phyloP scores from a whole-genome alignment of 2,797 vertebrate species.

The Thaleichthys pacificus region DNA sequence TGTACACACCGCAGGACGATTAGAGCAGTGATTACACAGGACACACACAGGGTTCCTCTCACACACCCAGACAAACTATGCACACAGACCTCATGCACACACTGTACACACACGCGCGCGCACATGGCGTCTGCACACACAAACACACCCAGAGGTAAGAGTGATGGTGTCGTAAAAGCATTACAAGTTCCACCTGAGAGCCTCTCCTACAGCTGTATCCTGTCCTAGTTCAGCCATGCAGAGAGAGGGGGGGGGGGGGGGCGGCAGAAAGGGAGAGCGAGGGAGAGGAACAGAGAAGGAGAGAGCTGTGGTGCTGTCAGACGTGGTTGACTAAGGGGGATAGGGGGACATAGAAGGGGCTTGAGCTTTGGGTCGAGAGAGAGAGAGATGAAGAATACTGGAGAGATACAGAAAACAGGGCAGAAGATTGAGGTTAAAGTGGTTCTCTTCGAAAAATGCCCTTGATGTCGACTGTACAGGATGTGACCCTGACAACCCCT shows the following conservation, averaged over 20 bases:
- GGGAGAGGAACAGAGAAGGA: slow-evolving; percentile 6
- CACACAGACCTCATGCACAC: background rate
- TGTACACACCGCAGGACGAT: slow-evolving; percentile 64
- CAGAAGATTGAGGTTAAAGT: slow-evolving; percentile 18
- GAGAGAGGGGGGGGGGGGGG: slow-evolving; percentile 10
- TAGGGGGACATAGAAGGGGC: background rate
- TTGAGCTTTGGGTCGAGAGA: slow-evolving; percentile 7
- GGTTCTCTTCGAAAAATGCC: slow-evolving; percentile 37
- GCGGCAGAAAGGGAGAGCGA: slow-evolving; percentile 12
- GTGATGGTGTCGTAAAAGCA: background rate
- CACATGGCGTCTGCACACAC: slow-evolving; percentile 9
- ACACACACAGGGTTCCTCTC: slow-evolving; percentile 43
- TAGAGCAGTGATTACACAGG: slow-evolving; percentile 67
- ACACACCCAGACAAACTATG: slow-evolving; percentile 26
- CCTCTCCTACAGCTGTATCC: background rate
- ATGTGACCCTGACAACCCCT: slow-evolving; percentile 48
- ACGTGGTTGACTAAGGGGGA: background rate
- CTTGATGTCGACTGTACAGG: slow-evolving; percentile 47
- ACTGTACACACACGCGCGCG: slow-evolving; percentile 18
- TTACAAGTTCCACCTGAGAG: slow-evolving; percentile 2
- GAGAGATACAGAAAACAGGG: background rate
- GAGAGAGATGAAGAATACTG: background rate
- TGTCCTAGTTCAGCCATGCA: background rate
- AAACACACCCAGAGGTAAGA: slow-evolving; percentile 21
- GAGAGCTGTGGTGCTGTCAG: slow-evolving; percentile 33